Evolutionary conservation across 2,888 invertebrate species (phyloP), one percentile per base, ranked within the genome.

Genomic region (Smittia sp.): DNA sequence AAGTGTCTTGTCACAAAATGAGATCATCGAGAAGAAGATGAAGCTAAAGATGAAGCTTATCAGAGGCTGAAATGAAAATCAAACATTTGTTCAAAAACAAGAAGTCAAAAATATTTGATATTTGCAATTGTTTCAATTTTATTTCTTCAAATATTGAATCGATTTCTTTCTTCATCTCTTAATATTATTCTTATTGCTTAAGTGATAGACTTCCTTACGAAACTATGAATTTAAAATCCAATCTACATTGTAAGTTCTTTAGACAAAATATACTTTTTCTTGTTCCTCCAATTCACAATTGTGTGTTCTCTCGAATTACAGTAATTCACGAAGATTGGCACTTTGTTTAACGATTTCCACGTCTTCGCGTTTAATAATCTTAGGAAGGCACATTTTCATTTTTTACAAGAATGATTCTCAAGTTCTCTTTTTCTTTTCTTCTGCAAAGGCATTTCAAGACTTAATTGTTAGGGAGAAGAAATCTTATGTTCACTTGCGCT

Each of bases 311-410:
- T 58, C 18, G 18, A 58, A 58, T 63, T 63, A 63, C 63, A 63
- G 27, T 63, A 24, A 63, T 63, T 27, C 27, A 63, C 46, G 46
- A 46, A 46, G n/a, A 46, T 63, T 63, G 63, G 63, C 63, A 63
- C 63, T 63, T 63, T 22, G 24, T 63, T 24, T 63, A 20, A 13
- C 1, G 24, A 11, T 25, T 63, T 63, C 27, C 20, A 20, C 20
- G n/a, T 18, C 18, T 52, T 58, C 58, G 9, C 11, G 18, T 18
- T 58, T 22, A 58, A 22, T 58, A 58, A 58, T 1, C 58, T 58
- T 63, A 24, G 27, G 20, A 63, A 63, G 63, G 63, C 63, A 63
- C 63, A 63, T 63, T 63, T 63, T 58, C 20, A 58, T 15, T 63
- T 13, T 63, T 63, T 15, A 13, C 63, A 13, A 63, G 25, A 63